Percentiles rank a stretch among this genome's conserved stretches.
Evolutionary conservation across 1,140 invertebrate genomes (phyloP).

Genomic region (Nephila pilipes): DNA sequence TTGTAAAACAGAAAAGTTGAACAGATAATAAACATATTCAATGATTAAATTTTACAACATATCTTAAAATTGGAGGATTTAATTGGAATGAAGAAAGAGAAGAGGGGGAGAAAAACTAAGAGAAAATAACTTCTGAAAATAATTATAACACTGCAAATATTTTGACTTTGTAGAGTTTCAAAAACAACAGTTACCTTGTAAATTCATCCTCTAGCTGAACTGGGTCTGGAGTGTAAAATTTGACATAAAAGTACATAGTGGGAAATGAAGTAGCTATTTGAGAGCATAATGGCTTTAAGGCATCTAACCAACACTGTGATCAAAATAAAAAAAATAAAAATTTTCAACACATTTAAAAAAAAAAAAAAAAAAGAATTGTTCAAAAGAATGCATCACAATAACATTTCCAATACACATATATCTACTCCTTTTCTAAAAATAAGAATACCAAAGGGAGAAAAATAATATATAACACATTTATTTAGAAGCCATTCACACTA

Average conservation of each 20-base stretch:
- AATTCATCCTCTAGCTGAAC: constrained; percentile 98
- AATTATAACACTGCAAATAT: not conserved
- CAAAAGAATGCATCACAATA: too few species aligned
- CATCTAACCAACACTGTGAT: constrained; percentile 96
- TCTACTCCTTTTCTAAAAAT: too few species aligned
- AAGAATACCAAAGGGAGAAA: too few species aligned
- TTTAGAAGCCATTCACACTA: too few species aligned
- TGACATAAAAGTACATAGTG: constrained; percentile 91
- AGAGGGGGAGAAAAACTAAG: not conserved
- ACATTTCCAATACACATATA: too few species aligned
- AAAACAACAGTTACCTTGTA: constrained; percentile 85
- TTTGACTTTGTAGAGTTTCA: not conserved
- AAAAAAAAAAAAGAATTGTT: too few species aligned
- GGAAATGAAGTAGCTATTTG: constrained; percentile 96
- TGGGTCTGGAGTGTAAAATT: constrained; percentile 99
- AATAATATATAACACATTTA: too few species aligned
- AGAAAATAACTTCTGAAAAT: not conserved
- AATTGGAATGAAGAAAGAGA: not conserved
- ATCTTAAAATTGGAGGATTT: too few species aligned
- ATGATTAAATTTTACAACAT: not conserved
- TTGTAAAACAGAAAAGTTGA: too few species aligned
- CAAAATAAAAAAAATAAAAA: not conserved
- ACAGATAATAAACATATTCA: too few species aligned
- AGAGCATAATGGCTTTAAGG: constrained; percentile 96
- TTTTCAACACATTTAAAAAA: too few species aligned